Percentiles rank a stretch among this genome's conserved stretches.
Conservation (phyloP, 2,113 vertebrate species). For the Cervus canadensis region DNA sequence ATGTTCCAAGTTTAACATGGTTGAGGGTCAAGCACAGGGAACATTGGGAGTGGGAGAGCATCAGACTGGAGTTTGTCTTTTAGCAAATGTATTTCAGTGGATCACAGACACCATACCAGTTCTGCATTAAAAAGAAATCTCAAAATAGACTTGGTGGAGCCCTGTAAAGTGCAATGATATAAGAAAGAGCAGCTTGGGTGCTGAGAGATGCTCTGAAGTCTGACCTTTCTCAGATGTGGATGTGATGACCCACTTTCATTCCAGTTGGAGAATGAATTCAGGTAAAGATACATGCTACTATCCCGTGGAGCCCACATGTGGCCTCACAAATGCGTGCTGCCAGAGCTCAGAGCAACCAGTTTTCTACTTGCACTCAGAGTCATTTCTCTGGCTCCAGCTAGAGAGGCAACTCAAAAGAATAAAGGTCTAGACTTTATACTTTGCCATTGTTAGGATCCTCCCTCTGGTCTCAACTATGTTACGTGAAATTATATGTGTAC, state of each 20-base stretch:
- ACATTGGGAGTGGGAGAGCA: neutral
- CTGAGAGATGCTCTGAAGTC: constrained; percentile 36
- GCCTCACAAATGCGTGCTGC: neutral
- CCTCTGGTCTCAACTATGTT: neutral
- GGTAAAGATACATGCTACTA: neutral
- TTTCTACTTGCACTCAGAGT: neutral
- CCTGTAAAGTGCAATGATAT: neutral
- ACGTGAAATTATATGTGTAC: neutral
- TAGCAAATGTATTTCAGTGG: constrained; percentile 34
- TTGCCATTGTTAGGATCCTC: neutral
- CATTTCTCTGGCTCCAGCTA: neutral
- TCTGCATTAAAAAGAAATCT: neutral
- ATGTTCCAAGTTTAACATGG: neutral
- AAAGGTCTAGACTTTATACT: neutral
- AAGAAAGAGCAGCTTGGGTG: neutral
- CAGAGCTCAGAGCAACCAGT: neutral
- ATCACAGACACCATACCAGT: constrained; percentile 49
- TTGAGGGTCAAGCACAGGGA: neutral
- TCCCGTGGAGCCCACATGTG: neutral
- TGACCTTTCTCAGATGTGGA: constrained; percentile 32
- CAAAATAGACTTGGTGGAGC: constrained; percentile 27
- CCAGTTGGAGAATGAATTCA: constrained; percentile 6
- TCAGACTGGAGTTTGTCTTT: neutral
- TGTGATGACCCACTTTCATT: constrained; percentile 36
- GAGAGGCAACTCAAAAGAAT: neutral